Base-by-base conservation (phyloP, 2,113 vertebrate genomes). In the Microtus ochrogaster region DNA sequence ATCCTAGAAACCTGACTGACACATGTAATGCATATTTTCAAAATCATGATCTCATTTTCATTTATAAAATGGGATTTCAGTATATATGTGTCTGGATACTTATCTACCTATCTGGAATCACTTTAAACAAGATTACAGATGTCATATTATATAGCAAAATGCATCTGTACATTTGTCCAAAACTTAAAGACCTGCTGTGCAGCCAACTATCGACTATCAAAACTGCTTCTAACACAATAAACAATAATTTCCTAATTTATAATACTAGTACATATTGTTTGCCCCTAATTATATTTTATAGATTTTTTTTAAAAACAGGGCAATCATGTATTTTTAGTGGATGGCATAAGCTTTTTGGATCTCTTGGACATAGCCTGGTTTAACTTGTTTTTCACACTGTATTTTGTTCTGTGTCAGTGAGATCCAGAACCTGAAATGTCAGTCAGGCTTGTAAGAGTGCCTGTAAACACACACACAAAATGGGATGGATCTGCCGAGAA, bases 381-480 rank as follows among this genome's bases (percentile, higher is more conserved):
- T 81, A 94, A 78, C 90, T 95, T 91, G 52, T 93, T 55, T 87
- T 93, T 96, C 65, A 87, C 79, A 85, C 21, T 81, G 26, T 88
- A 49, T 89, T 93, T 96, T 92, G 22, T n/a, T 19, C 26, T 84
- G 14, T 44, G 33, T n/a, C 79, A 92, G 82, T 85, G 92, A 93
- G 93, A 81, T 97, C 17, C 82, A 81, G 93, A 97, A 63, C 44
- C 77, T 92, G 85, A 94, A 94, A 41, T 95, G 93, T 82, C 68
- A 79, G 19, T 68, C 74, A 77, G 47, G 36, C 68, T 77, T 78
- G 52, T 90, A 1, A 70, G 94, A 86, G 52, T 78, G 49, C 44
- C 85, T 72, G 68, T 7, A 91, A 92, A 85, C 63, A 28, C 16
- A 30, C 47, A 63, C 70, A 73, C 55, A 85, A 30, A 82, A 79